These are phyloP conservation scores for Eumerus sabulonum DNA, from an alignment of 2,888 invertebrate species.

Conservation along the genomic window DNA sequence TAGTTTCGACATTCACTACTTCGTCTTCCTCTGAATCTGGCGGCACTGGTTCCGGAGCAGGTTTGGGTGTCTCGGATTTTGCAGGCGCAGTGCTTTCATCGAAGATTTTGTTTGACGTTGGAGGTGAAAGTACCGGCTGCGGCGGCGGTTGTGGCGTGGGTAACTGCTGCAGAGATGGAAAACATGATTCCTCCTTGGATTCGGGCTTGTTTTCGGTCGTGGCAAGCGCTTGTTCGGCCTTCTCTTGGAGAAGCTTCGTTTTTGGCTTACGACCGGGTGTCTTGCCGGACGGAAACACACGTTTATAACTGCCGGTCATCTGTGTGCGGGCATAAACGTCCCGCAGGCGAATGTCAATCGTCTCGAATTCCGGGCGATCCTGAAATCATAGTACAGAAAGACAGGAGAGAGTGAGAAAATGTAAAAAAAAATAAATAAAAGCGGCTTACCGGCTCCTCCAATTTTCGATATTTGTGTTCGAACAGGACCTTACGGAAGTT, in stretches of 20 bases:
- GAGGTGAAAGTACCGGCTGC: conserved; percentile 19
- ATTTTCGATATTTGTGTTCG: conserved; percentile 85
- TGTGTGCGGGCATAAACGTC: conserved; percentile 80
- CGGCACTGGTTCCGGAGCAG: not conserved
- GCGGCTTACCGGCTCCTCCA: conserved; percentile 85
- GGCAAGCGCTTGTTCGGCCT: conserved; percentile 15
- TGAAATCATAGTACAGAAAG: conserved; percentile 75
- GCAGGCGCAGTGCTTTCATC: not conserved
- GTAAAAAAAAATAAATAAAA: too few relatives aligned
- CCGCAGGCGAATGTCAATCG: conserved; percentile 86
- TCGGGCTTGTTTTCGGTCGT: conserved; percentile 25
- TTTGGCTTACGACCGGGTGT: conserved; percentile 75
- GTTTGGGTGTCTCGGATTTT: conserved; percentile 1
- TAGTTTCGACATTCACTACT: conserved; percentile 53
- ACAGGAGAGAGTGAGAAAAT: too few relatives aligned
- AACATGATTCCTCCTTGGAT: conserved; percentile 39
- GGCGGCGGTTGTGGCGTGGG: conserved; percentile 26
- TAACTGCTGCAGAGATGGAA: conserved; percentile 69
- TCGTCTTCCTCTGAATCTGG: conserved; percentile 55
- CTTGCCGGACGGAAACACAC: conserved; percentile 70
- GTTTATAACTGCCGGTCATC: conserved; percentile 75
- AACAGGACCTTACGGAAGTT: conserved; percentile 83
- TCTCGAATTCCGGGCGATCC: conserved; percentile 88
- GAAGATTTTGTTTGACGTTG: not conserved
- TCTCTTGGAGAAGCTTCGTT: conserved; percentile 61